Percentiles rank a stretch among this genome's conserved stretches.
Conservation (phyloP, 2,113 vertebrate species). For the Cryptomyrus ogoouensis region DNA sequence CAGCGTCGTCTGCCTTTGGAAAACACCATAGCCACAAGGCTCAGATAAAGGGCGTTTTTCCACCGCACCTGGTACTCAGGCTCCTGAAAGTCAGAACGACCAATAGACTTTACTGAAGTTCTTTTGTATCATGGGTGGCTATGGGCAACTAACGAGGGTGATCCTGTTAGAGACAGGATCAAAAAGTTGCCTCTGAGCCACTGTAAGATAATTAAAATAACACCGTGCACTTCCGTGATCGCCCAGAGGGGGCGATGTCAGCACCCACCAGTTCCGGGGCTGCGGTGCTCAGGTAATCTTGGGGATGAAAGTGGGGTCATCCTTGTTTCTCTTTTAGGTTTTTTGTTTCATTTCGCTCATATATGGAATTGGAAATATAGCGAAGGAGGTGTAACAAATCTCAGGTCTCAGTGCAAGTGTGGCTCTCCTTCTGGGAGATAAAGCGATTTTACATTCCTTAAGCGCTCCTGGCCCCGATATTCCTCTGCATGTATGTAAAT, state of each 20-base stretch:
- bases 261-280: neutral
- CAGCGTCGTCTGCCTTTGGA: too few relatives aligned
- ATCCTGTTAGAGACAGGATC: neutral
- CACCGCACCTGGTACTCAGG: neutral
- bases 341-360: neutral
- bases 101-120: neutral
- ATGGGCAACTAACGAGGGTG: neutral
- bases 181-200: neutral
- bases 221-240: neutral
- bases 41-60: too few relatives aligned
- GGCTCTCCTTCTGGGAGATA: neutral
- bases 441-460: neutral
- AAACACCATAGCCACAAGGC: too few relatives aligned
- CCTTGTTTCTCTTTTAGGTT: neutral
- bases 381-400: neutral
- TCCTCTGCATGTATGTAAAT: conserved; percentile 14
- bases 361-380: neutral
- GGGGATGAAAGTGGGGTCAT: neutral
- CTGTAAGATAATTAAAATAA: neutral
- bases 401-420: neutral
- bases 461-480: neutral
- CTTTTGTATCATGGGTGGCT: neutral
- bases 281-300: neutral
- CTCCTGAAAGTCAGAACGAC: neutral
- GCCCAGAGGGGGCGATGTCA: neutral